Conservation (phyloP, 2,113 vertebrate species). For the Vanacampus margaritifer region DNA sequence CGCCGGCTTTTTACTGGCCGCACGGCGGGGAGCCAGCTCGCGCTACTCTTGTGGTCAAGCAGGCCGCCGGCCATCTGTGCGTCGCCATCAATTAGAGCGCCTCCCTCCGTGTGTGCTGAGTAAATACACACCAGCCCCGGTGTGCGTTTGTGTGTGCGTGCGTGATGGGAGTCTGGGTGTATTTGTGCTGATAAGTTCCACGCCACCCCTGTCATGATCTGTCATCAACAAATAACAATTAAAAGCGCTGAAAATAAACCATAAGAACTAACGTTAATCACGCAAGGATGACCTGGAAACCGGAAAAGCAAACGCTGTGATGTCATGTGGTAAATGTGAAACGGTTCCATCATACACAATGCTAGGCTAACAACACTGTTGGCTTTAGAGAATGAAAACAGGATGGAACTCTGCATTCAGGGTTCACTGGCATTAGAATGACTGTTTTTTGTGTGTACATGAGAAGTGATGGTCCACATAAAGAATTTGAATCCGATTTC, state of each 20-base stretch:
- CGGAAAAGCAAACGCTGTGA: neutral
- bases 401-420: too few species aligned
- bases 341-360: neutral
- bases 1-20: slow-evolving; percentile 71
- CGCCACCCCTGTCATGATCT: neutral
- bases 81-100: slow-evolving; percentile 58
- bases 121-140: slow-evolving; percentile 23
- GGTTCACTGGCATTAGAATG: neutral
- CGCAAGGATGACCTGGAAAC: neutral
- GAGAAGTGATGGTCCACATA: too few species aligned
- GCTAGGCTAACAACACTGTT: neutral
- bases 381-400: neutral
- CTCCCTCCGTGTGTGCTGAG: slow-evolving; percentile 25
- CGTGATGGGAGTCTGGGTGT: neutral
- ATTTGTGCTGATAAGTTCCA: slow-evolving; percentile 1
- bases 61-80: slow-evolving; percentile 71
- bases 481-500: too few species aligned
- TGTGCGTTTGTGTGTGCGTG: slow-evolving; percentile 15
- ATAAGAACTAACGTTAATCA: neutral
- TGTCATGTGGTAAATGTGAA: neutral
- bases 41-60: slow-evolving; percentile 71
- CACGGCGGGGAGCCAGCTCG: slow-evolving; percentile 75
- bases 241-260: neutral
- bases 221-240: slow-evolving; percentile 2
- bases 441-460: neutral